phyloP scores from a whole-genome alignment of 2,797 vertebrate species.

The Odontamblyopus rebecca region DNA sequence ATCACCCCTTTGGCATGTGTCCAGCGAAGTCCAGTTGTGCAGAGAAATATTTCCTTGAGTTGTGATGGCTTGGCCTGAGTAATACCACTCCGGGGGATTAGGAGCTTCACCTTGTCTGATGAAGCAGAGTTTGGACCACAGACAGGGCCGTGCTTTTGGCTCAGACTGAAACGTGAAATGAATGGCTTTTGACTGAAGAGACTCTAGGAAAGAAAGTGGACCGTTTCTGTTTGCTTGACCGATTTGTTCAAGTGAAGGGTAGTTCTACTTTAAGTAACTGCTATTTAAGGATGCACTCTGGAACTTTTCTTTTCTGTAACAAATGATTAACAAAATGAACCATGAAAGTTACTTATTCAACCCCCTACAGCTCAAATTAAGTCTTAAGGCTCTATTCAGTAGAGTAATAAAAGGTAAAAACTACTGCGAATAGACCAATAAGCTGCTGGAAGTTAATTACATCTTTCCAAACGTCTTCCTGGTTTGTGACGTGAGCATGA shows the following conservation, averaged over 20 bases:
- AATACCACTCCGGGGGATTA: conserved; percentile 47
- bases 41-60: conserved; percentile 53
- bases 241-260: not conserved
- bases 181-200: conserved; percentile 32
- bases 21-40: conserved; percentile 41
- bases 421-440: too few relatives aligned
- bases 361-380: too few relatives aligned
- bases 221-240: not conserved
- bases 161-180: not conserved
- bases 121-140: conserved; percentile 34
- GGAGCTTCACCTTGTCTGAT: conserved; percentile 34
- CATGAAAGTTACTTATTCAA: too few relatives aligned
- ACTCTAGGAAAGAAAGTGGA: not conserved
- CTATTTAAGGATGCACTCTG: not conserved
- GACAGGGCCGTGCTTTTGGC: conserved; percentile 36
- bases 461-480: too few relatives aligned
- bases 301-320: too few relatives aligned
- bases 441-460: too few relatives aligned
- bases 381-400: too few relatives aligned
- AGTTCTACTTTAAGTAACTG: not conserved
- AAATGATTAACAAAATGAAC: too few relatives aligned
- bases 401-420: too few relatives aligned
- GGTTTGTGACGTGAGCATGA: too few relatives aligned
- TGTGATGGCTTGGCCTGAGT: conserved; percentile 51
- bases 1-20: conserved; percentile 48